Evolutionary conservation across 2,888 invertebrate species (phyloP).

Genomic region (Auanema sp.): DNA sequence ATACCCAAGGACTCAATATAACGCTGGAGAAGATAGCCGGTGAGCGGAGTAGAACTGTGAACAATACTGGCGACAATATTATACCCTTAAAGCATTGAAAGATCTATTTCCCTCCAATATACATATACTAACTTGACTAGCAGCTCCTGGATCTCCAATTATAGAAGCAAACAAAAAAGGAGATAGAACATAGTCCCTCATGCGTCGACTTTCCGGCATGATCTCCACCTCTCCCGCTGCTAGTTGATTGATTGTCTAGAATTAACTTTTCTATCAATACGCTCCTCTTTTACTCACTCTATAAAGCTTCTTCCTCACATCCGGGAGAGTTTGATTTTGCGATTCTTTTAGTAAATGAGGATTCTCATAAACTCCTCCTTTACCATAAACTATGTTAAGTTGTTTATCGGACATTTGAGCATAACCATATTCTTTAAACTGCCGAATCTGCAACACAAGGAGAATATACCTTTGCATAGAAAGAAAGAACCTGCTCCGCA

Average conservation of each 20-base stretch:
- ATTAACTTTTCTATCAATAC: not conserved
- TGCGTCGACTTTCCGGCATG: not conserved
- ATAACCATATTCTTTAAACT: not conserved
- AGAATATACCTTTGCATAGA: not conserved
- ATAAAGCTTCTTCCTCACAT: not conserved
- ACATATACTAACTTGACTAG: not conserved
- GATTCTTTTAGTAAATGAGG: too few species aligned
- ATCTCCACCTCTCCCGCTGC: slow-evolving; percentile 20
- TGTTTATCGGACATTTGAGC: too few species aligned
- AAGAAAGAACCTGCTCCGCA: slow-evolving; percentile 35
- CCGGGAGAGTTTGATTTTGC: not conserved
- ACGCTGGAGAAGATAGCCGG: slow-evolving; percentile 31
- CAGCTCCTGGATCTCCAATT: slow-evolving; percentile 22
- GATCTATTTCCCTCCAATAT: not conserved
- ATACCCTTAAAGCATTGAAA: slow-evolving; percentile 20
- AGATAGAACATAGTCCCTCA: slow-evolving; percentile 34
- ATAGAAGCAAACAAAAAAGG: slow-evolving; percentile 29
- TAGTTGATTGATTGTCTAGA: slow-evolving; percentile 26
- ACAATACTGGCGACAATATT: slow-evolving; percentile 28
- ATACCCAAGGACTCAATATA: slow-evolving; percentile 45
- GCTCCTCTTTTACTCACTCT: not conserved
- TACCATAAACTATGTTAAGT: too few species aligned
- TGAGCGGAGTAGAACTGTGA: slow-evolving; percentile 29
- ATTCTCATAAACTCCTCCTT: too few species aligned
- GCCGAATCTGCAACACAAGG: slow-evolving; percentile 1